Conservation (phyloP, 2,113 vertebrate genomes). For the Myrmecobius fasciatus region DNA sequence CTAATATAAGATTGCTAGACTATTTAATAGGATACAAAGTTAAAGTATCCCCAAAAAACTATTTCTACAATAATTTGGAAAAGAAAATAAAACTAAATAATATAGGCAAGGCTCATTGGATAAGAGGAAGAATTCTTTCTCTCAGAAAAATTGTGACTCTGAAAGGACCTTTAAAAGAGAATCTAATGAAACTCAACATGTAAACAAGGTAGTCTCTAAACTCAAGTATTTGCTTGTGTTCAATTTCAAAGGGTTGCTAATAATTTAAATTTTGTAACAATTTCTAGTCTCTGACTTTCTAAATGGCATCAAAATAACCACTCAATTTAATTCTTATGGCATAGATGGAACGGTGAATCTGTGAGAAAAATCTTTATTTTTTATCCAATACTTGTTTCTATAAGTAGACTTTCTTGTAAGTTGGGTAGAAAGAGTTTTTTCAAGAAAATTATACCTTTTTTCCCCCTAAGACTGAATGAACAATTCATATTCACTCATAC, state of each 20-base stretch:
- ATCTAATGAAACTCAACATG: background rate
- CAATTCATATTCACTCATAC: background rate
- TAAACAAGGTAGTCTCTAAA: background rate
- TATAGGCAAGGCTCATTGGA: background rate
- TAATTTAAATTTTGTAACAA: background rate
- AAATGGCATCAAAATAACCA: background rate
- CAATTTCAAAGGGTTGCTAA: background rate
- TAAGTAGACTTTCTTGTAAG: background rate
- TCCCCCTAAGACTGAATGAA: background rate
- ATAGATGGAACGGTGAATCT: background rate
- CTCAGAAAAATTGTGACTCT: background rate
- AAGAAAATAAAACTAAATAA: background rate
- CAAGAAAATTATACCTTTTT: background rate
- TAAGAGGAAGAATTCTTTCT: background rate
- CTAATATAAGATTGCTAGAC: background rate
- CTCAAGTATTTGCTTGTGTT: background rate
- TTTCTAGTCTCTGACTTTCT: background rate
- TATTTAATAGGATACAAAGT: background rate
- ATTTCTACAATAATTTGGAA: background rate
- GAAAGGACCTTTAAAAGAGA: background rate
- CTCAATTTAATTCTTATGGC: background rate
- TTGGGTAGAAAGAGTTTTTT: background rate
- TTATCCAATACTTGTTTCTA: background rate
- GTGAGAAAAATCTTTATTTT: conserved; percentile 3
- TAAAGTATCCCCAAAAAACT: background rate